Conservation (phyloP, 1,140 invertebrate species). For the Drosophila santomea region DNA sequence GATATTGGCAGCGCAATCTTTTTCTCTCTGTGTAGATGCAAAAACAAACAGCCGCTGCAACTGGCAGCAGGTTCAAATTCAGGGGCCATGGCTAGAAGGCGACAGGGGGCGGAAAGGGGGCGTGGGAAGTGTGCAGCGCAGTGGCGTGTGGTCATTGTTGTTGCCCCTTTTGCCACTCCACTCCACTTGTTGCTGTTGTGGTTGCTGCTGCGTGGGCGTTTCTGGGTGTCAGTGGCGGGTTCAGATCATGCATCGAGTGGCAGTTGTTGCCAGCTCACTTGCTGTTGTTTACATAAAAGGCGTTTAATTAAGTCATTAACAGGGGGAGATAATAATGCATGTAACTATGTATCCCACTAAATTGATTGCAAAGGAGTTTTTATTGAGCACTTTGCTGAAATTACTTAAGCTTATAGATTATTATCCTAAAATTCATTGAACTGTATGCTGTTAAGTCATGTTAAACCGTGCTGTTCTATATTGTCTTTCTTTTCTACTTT, state of each 20-base stretch:
- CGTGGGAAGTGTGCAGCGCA: constrained; percentile 51
- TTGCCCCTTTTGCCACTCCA: constrained; percentile 13
- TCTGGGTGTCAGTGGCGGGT: constrained; percentile 48
- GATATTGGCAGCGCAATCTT: too few relatives aligned
- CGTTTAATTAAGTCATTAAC: constrained; percentile 80
- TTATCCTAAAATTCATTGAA: too few relatives aligned
- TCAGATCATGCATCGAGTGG: constrained; percentile 61
- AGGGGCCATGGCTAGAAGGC: constrained; percentile 43
- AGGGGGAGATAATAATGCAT: constrained; percentile 36
- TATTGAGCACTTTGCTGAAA: background rate
- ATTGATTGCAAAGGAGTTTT: constrained; percentile 17
- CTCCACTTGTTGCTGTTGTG: constrained; percentile 15
- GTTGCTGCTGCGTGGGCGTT: constrained; percentile 67
- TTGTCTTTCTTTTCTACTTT: background rate
- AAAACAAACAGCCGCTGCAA: constrained; percentile 22
- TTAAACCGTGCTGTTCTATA: background rate
- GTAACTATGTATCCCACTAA: constrained; percentile 9
- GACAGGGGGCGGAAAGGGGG: constrained; percentile 9
- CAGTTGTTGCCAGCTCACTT: constrained; percentile 29
- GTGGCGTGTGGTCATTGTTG: constrained; percentile 51
- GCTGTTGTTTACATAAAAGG: constrained; percentile 59
- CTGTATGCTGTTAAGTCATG: too few relatives aligned
- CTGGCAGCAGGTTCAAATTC: constrained; percentile 59
- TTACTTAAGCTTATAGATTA: too few relatives aligned
- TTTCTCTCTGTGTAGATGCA: background rate